A percentile compares a stretch with the other conserved stretches of the same genome.
These are phyloP conservation scores for Phrynosoma platyrhinos DNA, from an alignment of 2,113 vertebrate species.

Conservation along the genomic window DNA sequence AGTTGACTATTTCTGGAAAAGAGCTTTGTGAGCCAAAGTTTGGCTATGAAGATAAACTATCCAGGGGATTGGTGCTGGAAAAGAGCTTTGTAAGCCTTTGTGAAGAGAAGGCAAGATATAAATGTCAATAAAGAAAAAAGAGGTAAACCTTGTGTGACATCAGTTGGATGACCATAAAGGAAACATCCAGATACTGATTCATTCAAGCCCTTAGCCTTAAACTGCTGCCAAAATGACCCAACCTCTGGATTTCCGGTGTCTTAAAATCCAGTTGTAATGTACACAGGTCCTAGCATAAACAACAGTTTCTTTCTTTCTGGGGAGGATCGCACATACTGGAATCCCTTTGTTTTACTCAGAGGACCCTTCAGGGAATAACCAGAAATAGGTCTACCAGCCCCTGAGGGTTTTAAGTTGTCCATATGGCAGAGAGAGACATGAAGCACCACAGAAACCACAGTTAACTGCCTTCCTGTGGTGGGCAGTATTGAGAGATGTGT, in stretches of 20 bases:
- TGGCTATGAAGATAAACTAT: no score
- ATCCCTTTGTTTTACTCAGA: slow-evolving; percentile 15
- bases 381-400: slow-evolving; percentile 26
- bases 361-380: slow-evolving; percentile 20
- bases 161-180: not conserved
- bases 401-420: slow-evolving; percentile 34
- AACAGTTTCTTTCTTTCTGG: not conserved
- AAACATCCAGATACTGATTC: not conserved
- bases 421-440: slow-evolving; percentile 40
- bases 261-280: not conserved
- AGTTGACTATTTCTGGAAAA: no score
- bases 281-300: no score
- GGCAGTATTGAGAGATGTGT: slow-evolving; percentile 16
- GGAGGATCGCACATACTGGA: not conserved
- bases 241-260: not conserved
- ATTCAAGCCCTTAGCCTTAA: not conserved
- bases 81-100: not conserved
- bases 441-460: slow-evolving; percentile 37
- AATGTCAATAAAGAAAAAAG: not conserved
- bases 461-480: slow-evolving; percentile 41
- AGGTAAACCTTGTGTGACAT: not conserved
- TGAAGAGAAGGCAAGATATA: not conserved
- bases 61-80: not conserved
- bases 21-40: no score
- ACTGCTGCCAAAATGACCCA: not conserved